Evolutionary conservation across 2,888 invertebrate genomes (phyloP), one percentile per base, ranked within the genome.

Genomic region (Euplexia lucipara): DNA sequence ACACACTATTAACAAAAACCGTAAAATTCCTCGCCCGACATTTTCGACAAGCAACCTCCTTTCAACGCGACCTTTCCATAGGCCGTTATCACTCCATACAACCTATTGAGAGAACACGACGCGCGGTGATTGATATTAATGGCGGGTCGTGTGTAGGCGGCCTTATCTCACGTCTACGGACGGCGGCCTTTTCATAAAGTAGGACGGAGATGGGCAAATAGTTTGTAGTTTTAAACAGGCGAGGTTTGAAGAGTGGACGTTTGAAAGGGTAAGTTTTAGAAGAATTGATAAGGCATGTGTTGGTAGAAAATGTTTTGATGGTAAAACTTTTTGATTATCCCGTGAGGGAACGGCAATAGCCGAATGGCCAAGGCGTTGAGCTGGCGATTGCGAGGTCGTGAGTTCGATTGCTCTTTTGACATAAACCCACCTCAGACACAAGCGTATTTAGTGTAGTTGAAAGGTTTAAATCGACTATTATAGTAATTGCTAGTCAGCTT

Each of bases 71-170:
- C 83, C 80, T 82, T 83, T 78, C 88, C 86, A 91, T 91, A 89
- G 88, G 87, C 79, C 82, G 87, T 91, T 92, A 93, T 92, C 92
- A 89, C 81, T 70, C 72, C 82, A 88, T 85, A 86, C 88, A 87
- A 86, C 84, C 56, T 75, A 74, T 74, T 70, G 65, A 74, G 60
- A 52, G 83, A 82, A 75, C 74, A 81, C 83, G 86, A 83, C 85
- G 82, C 82, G 76, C 78, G 81, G 91, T 92, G 93, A 93, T 93
- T 91, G 93, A 93, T 92, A 93, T 92, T 92, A 92, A 93, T 91
- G 91, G 88, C 79, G 47, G 62, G 41, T 67, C 64, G 79, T 84
- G 83, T 86, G 85, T 56, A 77, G 62, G 75, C 79, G 78, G 85
- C 86, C 90, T 91, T 92, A 92, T 93, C 93, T 34, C 73, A 85